These are phyloP conservation scores for Mycalesis mineus DNA, from an alignment of 2,888 invertebrate species.

Conservation along the genomic window DNA sequence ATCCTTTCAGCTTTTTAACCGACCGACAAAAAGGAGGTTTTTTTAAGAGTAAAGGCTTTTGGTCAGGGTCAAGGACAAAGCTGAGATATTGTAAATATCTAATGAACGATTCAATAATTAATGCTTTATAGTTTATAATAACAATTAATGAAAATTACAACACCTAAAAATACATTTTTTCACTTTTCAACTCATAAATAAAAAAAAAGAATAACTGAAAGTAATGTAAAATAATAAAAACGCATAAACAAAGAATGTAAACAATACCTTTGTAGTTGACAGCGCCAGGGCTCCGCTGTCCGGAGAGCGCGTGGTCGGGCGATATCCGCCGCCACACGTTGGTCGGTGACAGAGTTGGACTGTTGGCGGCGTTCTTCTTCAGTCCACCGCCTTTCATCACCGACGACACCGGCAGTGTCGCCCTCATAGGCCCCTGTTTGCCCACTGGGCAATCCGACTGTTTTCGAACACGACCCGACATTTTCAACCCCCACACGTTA, in stretches of 20 bases:
- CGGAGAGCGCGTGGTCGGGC: constrained; percentile 83
- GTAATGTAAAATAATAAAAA: background rate
- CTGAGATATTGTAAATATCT: too few species aligned
- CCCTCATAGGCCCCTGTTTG: constrained; percentile 84
- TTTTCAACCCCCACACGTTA: constrained; percentile 45
- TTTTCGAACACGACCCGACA: constrained; percentile 82
- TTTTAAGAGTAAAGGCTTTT: too few species aligned
- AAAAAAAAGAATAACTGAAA: too few species aligned
- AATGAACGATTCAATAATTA: too few species aligned
- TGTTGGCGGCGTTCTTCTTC: constrained; percentile 79
- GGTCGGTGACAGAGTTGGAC: constrained; percentile 82
- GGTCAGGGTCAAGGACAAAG: too few species aligned
- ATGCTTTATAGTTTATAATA: too few species aligned
- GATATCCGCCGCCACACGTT: constrained; percentile 83
- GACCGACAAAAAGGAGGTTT: too few species aligned
- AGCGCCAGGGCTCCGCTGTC: constrained; percentile 85
- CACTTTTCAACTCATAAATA: too few species aligned
- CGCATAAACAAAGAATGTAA: constrained; percentile 15
- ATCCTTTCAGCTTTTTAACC: too few species aligned
- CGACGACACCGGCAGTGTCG: constrained; percentile 86
- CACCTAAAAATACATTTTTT: too few species aligned
- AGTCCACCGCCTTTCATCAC: constrained; percentile 82
- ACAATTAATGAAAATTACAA: too few species aligned
- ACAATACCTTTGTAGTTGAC: constrained; percentile 82
- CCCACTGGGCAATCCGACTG: constrained; percentile 81